Evolutionary conservation across 1,140 invertebrate genomes (phyloP).

Genomic region (Drosophila tropicalis): DNA sequence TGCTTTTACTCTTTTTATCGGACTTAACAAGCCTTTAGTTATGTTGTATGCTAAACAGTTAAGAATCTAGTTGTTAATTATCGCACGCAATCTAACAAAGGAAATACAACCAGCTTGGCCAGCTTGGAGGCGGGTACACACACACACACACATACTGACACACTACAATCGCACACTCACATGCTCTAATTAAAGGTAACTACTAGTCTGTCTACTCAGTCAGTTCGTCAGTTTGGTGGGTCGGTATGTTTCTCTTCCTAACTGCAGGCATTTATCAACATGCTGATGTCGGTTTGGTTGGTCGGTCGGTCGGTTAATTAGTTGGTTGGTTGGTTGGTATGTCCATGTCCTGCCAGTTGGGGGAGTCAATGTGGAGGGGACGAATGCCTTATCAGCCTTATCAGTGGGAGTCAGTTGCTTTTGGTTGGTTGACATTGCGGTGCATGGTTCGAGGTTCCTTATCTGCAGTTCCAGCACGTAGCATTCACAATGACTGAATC

Average conservation of each 20-base stretch:
- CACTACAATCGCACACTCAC: conserved; percentile 15
- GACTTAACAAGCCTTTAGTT: conserved; percentile 67
- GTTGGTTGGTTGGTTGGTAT: background rate
- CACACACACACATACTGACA: background rate
- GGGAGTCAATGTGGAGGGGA: background rate
- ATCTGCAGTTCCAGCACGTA: conserved; percentile 73
- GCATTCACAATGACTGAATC: conserved; percentile 24
- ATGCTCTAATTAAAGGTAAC: conserved; percentile 37
- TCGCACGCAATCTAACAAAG: conserved; percentile 66
- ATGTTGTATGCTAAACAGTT: conserved; percentile 75
- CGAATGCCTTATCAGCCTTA: background rate
- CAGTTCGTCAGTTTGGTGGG: conserved; percentile 19
- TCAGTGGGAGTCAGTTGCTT: background rate
- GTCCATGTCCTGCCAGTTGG: conserved; percentile 2
- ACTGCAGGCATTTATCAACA: conserved; percentile 21
- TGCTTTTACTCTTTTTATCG: conserved; percentile 61
- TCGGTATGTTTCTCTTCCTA: conserved; percentile 31
- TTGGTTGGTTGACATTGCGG: conserved; percentile 24
- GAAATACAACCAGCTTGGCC: background rate
- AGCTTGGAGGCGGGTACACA: conserved; percentile 18
- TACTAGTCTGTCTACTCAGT: conserved; percentile 17
- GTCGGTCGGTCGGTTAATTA: background rate
- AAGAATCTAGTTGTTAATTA: conserved; percentile 72
- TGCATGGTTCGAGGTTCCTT: conserved; percentile 37
- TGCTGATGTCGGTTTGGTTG: conserved; percentile 9